phyloP scores from a whole-genome alignment of 2,797 vertebrate genomes.

The Scolopax bukidnonensis region DNA sequence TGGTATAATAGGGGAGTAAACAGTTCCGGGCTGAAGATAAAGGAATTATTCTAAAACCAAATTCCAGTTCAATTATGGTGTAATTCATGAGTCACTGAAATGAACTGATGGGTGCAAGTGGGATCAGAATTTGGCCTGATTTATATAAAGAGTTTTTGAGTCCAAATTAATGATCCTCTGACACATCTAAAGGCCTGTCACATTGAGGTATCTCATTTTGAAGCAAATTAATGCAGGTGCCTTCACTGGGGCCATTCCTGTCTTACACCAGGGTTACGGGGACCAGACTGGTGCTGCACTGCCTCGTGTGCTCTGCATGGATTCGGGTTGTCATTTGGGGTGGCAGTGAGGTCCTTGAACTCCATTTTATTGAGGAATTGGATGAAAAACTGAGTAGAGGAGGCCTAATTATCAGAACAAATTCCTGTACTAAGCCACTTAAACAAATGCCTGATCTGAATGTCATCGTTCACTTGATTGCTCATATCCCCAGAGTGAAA shows the following conservation, averaged over 20 bases:
- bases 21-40: background rate
- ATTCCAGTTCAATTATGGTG: background rate
- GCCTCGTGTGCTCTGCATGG: background rate
- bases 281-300: background rate
- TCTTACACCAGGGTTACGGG: background rate
- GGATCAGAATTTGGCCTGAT: background rate
- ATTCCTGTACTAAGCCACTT: background rate
- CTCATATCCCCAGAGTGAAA: background rate
- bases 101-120: background rate
- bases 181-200: background rate
- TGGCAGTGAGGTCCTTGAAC: background rate
- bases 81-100: background rate
- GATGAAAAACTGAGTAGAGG: background rate
- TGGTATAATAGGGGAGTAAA: background rate
- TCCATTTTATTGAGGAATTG: background rate
- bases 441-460: background rate
- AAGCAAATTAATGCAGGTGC: background rate
- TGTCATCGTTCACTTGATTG: background rate
- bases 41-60: background rate
- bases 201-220: background rate
- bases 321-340: rapidly evolving
- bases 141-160: background rate
- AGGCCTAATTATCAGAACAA: background rate
- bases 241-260: background rate
- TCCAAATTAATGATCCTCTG: background rate